phyloP scores from a whole-genome alignment of 2,113 vertebrate species.

The Pteronura brasiliensis region DNA sequence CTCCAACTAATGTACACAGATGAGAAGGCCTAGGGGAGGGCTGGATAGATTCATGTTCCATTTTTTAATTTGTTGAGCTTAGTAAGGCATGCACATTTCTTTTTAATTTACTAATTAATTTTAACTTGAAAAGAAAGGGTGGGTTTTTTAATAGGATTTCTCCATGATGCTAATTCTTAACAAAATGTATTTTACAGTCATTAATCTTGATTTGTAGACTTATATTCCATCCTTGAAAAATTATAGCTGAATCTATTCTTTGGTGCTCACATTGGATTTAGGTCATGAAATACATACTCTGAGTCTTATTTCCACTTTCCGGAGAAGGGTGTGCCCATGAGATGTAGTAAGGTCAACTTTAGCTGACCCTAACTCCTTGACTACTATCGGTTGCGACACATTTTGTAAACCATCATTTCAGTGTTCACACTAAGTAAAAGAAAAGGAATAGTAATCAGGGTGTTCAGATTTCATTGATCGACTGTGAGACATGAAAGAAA shows the following conservation, averaged over 20 bases:
- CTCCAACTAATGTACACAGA: neutral
- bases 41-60: neutral
- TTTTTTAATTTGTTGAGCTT: slow-evolving; percentile 46
- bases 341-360: neutral
- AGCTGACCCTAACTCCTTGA: neutral
- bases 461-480: neutral
- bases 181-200: neutral
- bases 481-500: neutral
- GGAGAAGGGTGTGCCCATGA: neutral
- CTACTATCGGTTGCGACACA: neutral
- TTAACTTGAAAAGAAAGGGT: slow-evolving; percentile 25
- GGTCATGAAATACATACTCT: neutral
- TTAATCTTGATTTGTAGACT: neutral
- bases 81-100: slow-evolving; percentile 1
- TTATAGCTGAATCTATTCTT: neutral
- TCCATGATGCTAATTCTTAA: neutral
- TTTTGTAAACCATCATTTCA: neutral
- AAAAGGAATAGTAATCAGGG: neutral
- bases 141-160: neutral
- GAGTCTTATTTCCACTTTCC: neutral
- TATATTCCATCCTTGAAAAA: neutral
- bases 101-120: slow-evolving; percentile 55
- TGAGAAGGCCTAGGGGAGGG: neutral
- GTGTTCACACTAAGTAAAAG: neutral
- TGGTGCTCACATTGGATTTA: neutral